Evolutionary conservation across 2,888 invertebrate genomes (phyloP).

Genomic region (Helleia helle): DNA sequence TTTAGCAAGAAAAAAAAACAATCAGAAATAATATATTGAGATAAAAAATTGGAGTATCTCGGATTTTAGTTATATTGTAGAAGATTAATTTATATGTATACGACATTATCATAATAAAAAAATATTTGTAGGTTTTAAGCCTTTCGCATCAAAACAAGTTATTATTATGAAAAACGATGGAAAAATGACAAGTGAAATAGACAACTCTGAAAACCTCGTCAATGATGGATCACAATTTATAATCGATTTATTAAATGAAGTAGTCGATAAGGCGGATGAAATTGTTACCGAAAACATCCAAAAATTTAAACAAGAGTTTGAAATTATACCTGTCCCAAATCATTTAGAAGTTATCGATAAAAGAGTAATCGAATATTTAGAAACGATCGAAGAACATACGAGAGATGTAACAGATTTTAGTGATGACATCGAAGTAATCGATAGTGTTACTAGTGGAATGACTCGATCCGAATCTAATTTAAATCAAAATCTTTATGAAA

Average conservation of each 20-base stretch:
- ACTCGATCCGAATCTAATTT: too few species aligned
- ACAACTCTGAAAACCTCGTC: conserved; percentile 17
- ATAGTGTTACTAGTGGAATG: conserved; percentile 28
- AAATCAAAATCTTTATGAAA: too few species aligned
- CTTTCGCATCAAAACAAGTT: conserved; percentile 54
- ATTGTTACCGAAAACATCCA: conserved; percentile 12
- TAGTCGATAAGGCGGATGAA: conserved; percentile 44
- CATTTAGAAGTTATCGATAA: conserved; percentile 20
- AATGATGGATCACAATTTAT: conserved; percentile 26
- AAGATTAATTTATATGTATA: background rate
- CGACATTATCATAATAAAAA: conserved; percentile 5
- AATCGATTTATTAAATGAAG: conserved; percentile 36
- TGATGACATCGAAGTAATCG: conserved; percentile 30
- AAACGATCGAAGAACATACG: conserved; percentile 43
- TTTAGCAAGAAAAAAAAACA: too few species aligned
- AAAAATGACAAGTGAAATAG: conserved; percentile 34
- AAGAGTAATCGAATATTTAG: conserved; percentile 36
- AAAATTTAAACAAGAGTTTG: conserved; percentile 37
- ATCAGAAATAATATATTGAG: too few species aligned
- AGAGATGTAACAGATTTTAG: conserved; percentile 27
- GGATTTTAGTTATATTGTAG: too few species aligned
- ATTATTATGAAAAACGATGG: conserved; percentile 47
- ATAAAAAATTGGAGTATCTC: too few species aligned
- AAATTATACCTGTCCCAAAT: conserved; percentile 38
- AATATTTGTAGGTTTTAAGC: conserved; percentile 45